Conservation (phyloP, 1,140 invertebrate species). For the Galleria mellonella region DNA sequence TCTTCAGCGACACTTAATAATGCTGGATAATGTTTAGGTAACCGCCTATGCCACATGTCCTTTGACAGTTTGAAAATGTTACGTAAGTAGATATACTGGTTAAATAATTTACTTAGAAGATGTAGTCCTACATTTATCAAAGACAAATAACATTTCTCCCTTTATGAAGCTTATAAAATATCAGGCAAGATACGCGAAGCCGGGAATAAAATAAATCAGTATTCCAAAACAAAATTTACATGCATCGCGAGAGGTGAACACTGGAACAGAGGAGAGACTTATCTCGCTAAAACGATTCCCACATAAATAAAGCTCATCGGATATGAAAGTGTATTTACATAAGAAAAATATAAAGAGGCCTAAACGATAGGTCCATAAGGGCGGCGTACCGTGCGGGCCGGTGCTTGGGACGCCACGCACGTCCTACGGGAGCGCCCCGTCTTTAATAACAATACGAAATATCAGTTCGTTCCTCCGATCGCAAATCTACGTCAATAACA, state of each 20-base stretch:
- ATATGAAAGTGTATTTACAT: constrained; percentile 73
- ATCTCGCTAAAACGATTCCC: constrained; percentile 73
- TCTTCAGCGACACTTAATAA: constrained; percentile 50
- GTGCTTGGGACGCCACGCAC: constrained; percentile 51
- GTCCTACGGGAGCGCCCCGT: constrained; percentile 47
- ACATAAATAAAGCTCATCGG: constrained; percentile 74
- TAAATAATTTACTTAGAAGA: too few relatives aligned
- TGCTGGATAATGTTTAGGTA: too few relatives aligned
- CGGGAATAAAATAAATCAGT: constrained; percentile 39
- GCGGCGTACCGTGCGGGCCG: constrained; percentile 42
- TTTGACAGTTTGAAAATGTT: constrained; percentile 10
- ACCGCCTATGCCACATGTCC: not conserved
- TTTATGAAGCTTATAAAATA: constrained; percentile 8
- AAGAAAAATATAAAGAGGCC: constrained; percentile 73
- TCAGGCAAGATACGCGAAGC: constrained; percentile 10
- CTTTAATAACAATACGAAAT: constrained; percentile 74
- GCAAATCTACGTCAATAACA: constrained; percentile 74
- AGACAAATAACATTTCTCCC: constrained; percentile 2
- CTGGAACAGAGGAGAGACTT: constrained; percentile 53
- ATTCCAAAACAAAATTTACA: constrained; percentile 50
- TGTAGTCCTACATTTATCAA: not conserved
- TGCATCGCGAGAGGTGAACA: constrained; percentile 55
- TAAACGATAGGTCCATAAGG: constrained; percentile 68
- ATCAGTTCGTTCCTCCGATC: constrained; percentile 74
- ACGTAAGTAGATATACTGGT: too few relatives aligned